Evolutionary conservation across 2,113 vertebrate genomes (phyloP).

Genomic region (Acrocephalus arundinaceus): DNA sequence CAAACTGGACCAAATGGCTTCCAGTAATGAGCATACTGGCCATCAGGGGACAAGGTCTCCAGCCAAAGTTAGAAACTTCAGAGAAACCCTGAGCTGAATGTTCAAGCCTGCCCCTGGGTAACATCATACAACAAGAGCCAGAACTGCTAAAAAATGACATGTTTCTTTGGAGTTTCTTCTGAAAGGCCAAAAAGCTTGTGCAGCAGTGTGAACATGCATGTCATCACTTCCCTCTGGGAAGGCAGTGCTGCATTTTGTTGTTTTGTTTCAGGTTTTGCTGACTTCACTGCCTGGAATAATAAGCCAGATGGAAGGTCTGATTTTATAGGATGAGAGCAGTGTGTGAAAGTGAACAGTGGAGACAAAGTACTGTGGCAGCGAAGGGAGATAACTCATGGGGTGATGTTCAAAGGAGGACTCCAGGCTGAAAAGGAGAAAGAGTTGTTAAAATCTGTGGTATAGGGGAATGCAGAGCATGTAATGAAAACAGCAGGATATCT

Average conservation of each 20-base stretch:
- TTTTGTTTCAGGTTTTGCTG: conserved; percentile 40
- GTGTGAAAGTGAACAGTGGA: not conserved
- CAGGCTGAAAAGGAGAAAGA: not conserved
- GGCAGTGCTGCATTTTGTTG: not conserved
- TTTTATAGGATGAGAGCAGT: conserved; percentile 17
- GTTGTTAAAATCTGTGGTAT: not conserved
- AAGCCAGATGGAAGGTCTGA: conserved; percentile 30
- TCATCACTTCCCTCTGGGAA: conserved; percentile 14
- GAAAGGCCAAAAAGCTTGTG: not conserved
- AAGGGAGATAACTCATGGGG: not conserved
- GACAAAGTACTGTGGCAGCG: not conserved
- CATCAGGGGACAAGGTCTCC: not conserved
- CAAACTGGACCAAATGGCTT: not conserved
- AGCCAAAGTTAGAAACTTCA: not conserved
- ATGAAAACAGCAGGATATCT: not conserved
- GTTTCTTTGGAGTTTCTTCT: not conserved
- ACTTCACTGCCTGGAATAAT: not conserved
- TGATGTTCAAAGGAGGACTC: not conserved
- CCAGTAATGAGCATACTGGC: not conserved
- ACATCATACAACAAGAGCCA: not conserved
- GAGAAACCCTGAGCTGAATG: not conserved
- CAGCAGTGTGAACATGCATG: not conserved
- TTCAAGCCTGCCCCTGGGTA: not conserved
- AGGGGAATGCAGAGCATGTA: not conserved
- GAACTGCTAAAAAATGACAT: not conserved